Evolutionary conservation across 2,113 vertebrate species (phyloP).

Genomic region (Antechinus stuartii): DNA sequence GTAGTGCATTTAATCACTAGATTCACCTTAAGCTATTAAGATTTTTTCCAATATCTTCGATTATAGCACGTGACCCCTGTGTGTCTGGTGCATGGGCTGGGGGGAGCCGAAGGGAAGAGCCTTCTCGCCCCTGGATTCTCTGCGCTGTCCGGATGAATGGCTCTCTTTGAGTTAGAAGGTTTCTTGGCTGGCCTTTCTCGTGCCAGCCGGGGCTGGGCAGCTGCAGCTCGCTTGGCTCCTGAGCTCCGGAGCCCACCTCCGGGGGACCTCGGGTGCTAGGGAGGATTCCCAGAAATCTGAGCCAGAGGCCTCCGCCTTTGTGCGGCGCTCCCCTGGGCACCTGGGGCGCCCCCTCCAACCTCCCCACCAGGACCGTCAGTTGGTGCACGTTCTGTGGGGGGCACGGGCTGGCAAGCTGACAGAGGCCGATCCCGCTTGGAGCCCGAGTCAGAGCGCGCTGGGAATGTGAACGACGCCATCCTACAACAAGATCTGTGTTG

Average conservation of each 20-base stretch:
- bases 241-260: not conserved
- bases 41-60: not conserved
- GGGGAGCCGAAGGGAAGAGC: not conserved
- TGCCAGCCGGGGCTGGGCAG: not conserved
- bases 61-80: not conserved
- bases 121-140: not conserved
- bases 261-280: not conserved
- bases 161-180: not conserved
- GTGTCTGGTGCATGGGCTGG: not conserved
- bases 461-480: not conserved
- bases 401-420: not conserved
- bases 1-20: not conserved
- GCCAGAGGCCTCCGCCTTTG: fast-evolving
- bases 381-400: not conserved
- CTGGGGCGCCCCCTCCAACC: not conserved
- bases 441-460: not conserved
- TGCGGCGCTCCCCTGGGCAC: not conserved
- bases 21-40: not conserved
- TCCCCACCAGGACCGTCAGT: not conserved
- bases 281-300: fast-evolving
- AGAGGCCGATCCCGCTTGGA: not conserved
- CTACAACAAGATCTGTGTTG: not conserved
- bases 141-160: not conserved
- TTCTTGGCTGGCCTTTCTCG: not conserved
- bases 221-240: not conserved